Evolutionary conservation across 2,888 invertebrate species (phyloP).

Genomic region (Conistra vaccinii): DNA sequence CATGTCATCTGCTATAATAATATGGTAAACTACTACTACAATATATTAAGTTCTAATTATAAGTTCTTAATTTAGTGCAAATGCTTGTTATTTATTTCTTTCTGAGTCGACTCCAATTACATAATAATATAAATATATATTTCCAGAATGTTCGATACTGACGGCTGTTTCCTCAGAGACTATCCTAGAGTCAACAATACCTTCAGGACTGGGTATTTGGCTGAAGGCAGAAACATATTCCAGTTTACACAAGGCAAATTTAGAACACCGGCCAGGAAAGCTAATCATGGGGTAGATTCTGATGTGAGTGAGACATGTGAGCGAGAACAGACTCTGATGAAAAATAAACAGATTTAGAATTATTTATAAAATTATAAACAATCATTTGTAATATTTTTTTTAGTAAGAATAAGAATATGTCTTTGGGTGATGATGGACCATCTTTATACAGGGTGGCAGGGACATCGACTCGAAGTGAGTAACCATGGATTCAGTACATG

Average conservation of each 20-base stretch:
- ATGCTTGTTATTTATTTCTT: no score
- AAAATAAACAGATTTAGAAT: neutral
- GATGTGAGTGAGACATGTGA: constrained; percentile 28
- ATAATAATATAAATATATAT: neutral
- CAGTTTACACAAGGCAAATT: constrained; percentile 23
- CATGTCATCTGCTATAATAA: no score
- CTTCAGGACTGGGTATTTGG: constrained; percentile 16
- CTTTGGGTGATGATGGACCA: neutral
- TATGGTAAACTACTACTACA: no score
- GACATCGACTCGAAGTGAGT: no score
- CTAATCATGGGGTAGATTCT: constrained; percentile 10
- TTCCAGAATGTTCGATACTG: constrained; percentile 24
- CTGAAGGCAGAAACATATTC: constrained; percentile 20
- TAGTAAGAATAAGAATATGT: neutral
- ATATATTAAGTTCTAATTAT: no score
- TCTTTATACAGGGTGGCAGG: no score
- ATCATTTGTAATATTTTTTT: neutral
- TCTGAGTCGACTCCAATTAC: neutral
- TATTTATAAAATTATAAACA: neutral
- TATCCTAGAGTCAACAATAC: constrained; percentile 16
- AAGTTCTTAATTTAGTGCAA: no score
- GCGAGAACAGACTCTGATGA: neutral
- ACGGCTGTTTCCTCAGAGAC: constrained; percentile 14
- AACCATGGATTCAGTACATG: no score
- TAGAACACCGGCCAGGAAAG: neutral